These are phyloP conservation scores for Alcis repandata DNA, from an alignment of 2,888 invertebrate species.

Conservation along the genomic window DNA sequence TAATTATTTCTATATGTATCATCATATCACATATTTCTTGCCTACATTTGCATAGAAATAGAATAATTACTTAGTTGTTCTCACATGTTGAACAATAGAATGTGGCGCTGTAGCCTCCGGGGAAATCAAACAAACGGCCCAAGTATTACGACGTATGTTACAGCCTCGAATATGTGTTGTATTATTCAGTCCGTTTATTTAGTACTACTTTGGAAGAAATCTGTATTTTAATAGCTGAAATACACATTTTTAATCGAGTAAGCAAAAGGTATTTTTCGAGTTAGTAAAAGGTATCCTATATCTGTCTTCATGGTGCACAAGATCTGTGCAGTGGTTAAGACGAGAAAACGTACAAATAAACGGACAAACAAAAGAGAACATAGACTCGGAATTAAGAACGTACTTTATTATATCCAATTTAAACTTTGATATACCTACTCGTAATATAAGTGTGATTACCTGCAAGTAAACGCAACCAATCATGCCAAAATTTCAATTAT, in stretches of 20 bases:
- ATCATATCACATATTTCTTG: conserved; percentile 4
- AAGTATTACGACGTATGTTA: conserved; percentile 15
- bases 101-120: conserved; percentile 17
- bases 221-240: too few relatives aligned
- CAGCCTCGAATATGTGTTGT: conserved; percentile 1
- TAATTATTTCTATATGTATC: too few relatives aligned
- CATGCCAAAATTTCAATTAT: background rate
- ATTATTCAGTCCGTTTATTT: background rate
- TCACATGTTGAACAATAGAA: conserved; percentile 17
- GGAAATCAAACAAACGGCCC: conserved; percentile 37
- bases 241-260: too few relatives aligned
- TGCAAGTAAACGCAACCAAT: background rate
- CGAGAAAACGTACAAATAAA: too few relatives aligned
- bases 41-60: conserved; percentile 10
- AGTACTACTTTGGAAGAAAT: too few relatives aligned
- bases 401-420: too few relatives aligned
- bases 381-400: too few relatives aligned
- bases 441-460: background rate
- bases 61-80: conserved; percentile 6
- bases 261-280: too few relatives aligned
- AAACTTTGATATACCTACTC: background rate
- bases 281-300: too few relatives aligned
- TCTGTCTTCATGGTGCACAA: too few relatives aligned
- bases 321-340: too few relatives aligned
- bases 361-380: too few relatives aligned